Evolutionary conservation across 2,113 vertebrate species (phyloP).

Genomic region (Forbesichthys agassizii): DNA sequence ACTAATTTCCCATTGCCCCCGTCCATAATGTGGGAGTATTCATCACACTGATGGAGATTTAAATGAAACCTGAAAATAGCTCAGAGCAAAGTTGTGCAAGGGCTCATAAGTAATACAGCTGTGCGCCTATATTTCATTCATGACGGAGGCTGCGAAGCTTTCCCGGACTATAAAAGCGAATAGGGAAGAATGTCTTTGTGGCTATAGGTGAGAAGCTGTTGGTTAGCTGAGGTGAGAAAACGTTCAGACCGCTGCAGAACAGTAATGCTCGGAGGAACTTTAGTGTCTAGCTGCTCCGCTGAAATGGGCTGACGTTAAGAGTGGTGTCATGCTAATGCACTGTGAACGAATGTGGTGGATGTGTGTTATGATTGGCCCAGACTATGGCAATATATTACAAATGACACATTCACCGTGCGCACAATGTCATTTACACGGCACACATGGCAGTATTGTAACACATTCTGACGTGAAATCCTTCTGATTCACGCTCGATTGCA

Average conservation of each 20-base stretch:
- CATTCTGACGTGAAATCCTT: too few relatives aligned
- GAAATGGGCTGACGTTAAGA: conserved; percentile 25
- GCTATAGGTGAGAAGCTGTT: conserved; percentile 55
- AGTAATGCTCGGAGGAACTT: conserved; percentile 24
- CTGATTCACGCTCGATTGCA: too few relatives aligned
- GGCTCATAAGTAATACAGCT: conserved; percentile 73
- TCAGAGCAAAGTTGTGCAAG: conserved; percentile 62
- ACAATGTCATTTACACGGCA: too few relatives aligned
- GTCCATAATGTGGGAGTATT: conserved; percentile 46
- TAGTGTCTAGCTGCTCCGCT: conserved; percentile 2
- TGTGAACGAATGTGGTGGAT: not conserved
- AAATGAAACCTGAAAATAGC: conserved; percentile 71
- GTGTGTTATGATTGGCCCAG: too few relatives aligned
- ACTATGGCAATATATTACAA: too few relatives aligned
- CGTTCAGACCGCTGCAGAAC: conserved; percentile 35
- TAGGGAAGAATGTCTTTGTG: conserved; percentile 60
- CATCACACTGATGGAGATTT: conserved; percentile 56
- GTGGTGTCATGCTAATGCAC: not conserved
- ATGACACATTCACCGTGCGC: too few relatives aligned
- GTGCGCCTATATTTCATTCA: conserved; percentile 73
- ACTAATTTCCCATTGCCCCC: conserved; percentile 30
- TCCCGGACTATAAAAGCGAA: conserved; percentile 33
- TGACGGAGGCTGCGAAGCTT: conserved; percentile 54
- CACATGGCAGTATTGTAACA: too few relatives aligned
- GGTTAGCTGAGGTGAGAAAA: conserved; percentile 50